These are phyloP conservation scores for Lordiphosa clarofinis DNA, from an alignment of 1,140 invertebrate genomes.

Conservation along the genomic window DNA sequence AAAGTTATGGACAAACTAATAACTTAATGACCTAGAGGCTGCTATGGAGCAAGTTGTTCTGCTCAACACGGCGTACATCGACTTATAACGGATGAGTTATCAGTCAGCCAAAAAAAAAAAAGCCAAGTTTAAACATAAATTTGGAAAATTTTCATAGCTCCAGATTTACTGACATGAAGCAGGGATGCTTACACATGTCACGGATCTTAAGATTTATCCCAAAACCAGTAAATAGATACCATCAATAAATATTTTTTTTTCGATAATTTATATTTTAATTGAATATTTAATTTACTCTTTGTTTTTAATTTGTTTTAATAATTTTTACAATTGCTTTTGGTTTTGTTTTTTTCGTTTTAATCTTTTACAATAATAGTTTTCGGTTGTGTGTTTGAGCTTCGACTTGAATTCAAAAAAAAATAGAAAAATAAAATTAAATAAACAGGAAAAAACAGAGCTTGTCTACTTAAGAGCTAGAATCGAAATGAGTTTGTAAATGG, in stretches of 20 bases:
- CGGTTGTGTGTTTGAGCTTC: slow-evolving; percentile 39
- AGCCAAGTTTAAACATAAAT: too few relatives aligned
- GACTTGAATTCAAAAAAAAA: slow-evolving; percentile 24
- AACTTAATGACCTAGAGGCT: too few relatives aligned
- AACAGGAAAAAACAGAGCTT: slow-evolving; percentile 36
- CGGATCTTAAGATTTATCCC: neutral
- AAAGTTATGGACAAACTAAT: too few relatives aligned
- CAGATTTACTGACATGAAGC: too few relatives aligned
- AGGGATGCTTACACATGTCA: too few relatives aligned
- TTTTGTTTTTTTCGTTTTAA: slow-evolving; percentile 40
- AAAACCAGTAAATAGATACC: neutral
- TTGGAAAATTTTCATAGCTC: too few relatives aligned
- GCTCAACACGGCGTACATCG: too few relatives aligned
- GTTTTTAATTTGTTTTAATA: slow-evolving; percentile 38
- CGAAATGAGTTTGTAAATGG: slow-evolving; percentile 19
- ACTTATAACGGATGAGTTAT: too few relatives aligned
- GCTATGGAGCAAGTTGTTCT: too few relatives aligned
- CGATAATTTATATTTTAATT: slow-evolving; percentile 39
- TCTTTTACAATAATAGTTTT: slow-evolving; percentile 46
- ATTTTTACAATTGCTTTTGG: slow-evolving; percentile 71
- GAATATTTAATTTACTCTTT: slow-evolving; percentile 69
- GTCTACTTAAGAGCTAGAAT: slow-evolving; percentile 32
- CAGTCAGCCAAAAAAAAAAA: too few relatives aligned
- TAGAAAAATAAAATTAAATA: slow-evolving; percentile 17
- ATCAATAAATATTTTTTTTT: slow-evolving; percentile 6